Conservation (phyloP, 1,140 invertebrate species). For the Habropoda laboriosa region DNA sequence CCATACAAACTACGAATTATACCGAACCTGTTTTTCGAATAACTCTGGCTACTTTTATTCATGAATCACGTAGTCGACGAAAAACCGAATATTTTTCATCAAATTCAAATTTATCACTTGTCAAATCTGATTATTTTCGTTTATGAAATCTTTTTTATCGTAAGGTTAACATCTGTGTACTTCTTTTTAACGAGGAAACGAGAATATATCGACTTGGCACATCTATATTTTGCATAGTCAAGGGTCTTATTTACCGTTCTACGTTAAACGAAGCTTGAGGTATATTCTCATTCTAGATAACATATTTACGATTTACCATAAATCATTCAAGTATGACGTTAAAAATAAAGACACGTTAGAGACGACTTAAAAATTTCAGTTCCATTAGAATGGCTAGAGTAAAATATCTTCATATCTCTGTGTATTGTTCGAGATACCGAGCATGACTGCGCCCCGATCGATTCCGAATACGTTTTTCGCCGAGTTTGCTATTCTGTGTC, state of each 20-base stretch:
- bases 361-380: neutral
- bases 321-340: no score
- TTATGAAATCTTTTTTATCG: neutral
- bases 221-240: no score
- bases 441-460: slow-evolving; percentile 23
- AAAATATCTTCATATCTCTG: neutral
- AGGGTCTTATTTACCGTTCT: no score
- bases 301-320: no score
- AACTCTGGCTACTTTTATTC: neutral
- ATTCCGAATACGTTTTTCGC: slow-evolving; percentile 33
- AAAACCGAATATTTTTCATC: neutral
- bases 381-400: neutral
- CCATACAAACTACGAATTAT: slow-evolving; percentile 6
- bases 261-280: no score
- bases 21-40: neutral
- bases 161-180: neutral
- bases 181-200: neutral
- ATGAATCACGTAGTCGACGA: neutral
- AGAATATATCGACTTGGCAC: neutral
- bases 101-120: neutral
- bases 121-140: neutral
- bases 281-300: no score
- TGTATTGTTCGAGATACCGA: neutral
- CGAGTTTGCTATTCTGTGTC: slow-evolving; percentile 15
- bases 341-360: no score